Conservation (phyloP, 2,888 invertebrate genomes). For the Parnassius orleans region DNA sequence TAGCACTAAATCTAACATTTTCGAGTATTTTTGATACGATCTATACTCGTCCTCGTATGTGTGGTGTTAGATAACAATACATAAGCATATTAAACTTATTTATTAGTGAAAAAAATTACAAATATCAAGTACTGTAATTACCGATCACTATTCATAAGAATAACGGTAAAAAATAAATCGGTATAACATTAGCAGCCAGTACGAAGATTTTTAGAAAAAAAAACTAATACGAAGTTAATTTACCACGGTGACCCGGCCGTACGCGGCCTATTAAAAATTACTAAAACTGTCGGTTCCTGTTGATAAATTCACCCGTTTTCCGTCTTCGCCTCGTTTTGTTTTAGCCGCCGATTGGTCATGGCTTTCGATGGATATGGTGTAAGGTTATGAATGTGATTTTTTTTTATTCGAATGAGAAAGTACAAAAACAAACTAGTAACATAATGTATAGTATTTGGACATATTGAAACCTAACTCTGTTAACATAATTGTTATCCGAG, state of each 20-base stretch:
- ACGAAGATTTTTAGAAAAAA: conserved; percentile 35
- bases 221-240: conserved; percentile 59
- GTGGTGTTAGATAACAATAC: too few relatives aligned
- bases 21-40: too few relatives aligned
- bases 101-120: background rate
- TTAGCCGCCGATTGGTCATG: conserved; percentile 24
- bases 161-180: conserved; percentile 40
- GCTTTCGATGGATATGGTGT: conserved; percentile 4
- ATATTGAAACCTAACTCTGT: too few relatives aligned
- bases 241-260: conserved; percentile 56
- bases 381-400: background rate
- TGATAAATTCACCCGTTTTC: conserved; percentile 62
- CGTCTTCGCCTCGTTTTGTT: conserved; percentile 34
- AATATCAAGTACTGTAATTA: background rate
- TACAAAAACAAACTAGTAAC: too few relatives aligned
- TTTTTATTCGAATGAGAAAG: background rate
- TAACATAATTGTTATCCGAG: too few relatives aligned
- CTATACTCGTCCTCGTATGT: too few relatives aligned
- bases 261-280: conserved; percentile 62
- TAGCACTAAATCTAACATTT: too few relatives aligned
- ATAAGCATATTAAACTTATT: background rate
- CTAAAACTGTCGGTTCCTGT: conserved; percentile 54
- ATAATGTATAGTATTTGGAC: too few relatives aligned
- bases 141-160: conserved; percentile 9
- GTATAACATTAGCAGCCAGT: conserved; percentile 65